Evolutionary conservation across 1,140 invertebrate species (phyloP), one percentile per base, ranked within the genome.

Genomic region (Lordiphosa clarofinis): DNA sequence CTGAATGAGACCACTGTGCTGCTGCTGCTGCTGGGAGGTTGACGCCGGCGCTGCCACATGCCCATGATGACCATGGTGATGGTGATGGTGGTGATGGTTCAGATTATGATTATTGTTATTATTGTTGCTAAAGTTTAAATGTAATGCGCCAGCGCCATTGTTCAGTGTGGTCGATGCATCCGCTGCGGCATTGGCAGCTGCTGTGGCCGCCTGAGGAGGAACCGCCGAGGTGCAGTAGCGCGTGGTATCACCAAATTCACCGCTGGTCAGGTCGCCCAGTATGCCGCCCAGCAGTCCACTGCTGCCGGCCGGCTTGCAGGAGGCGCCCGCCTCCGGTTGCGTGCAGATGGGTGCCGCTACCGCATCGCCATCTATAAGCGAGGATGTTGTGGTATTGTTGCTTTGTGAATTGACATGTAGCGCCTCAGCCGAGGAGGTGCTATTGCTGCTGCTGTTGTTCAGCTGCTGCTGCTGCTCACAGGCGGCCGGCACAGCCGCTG

Each of bases 121-220:
- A 73, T 88, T 87, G 70, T 87, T 87, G 68, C 78, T 87, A 76
- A 86, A 87, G 65, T 88, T 86, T 74, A 87, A 76, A 70, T 84
- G 73, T 82, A 87, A 58, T 72, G 86, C 73, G 67, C 79, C 75
- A 33, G 69, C 75, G 66, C 65, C 82, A 50, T 70, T 73, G 65
- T 82, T 82, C 42, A 64, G 53, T 35, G 66, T 38, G 31, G 65
- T 60, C 50, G 68, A 35, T 11, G 40, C 38, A 13, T 36, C 33
- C 11, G 35, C 57, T 38, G 28, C 61, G 7, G 44, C 13, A 33
- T 55, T 55, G 9, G 55, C 49, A 36, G 28, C 9, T 12, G 39
- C 38, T 11, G 53, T 21, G n/a, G 56, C 10, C 6, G 56, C 40
- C 43, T 62, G 63, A 57, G 81, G 63, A 57, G 81, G 81, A 69